These are phyloP conservation scores for Bolinopsis microptera DNA, from an alignment of 37 sponge, comb jelly and placozoan species.

Conservation along the genomic window DNA sequence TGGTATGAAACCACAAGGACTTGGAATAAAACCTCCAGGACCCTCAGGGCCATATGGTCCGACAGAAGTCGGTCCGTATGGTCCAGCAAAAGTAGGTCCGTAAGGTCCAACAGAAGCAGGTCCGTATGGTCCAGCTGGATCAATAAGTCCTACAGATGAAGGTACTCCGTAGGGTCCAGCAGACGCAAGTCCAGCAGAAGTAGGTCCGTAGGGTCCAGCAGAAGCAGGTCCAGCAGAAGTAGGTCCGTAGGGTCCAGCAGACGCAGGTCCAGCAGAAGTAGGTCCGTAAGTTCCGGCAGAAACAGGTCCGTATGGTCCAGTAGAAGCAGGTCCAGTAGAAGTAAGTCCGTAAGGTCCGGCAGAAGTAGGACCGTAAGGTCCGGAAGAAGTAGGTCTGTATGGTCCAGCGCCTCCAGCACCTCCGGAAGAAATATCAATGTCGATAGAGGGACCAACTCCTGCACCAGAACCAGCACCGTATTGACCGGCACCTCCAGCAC, in stretches of 20 bases:
- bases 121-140: not conserved
- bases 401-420: not conserved
- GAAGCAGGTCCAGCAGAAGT: not conserved
- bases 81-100: conserved; percentile 13
- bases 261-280: conserved; percentile 23
- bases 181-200: conserved; percentile 24
- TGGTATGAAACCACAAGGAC: not conserved
- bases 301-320: not conserved
- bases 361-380: not conserved
- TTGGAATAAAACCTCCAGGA: not conserved
- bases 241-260: not conserved
- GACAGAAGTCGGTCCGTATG: not conserved
- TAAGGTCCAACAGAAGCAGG: conserved; percentile 6
- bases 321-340: conserved; percentile 25
- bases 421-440: no score
- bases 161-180: not conserved
- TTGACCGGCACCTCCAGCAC: no score
- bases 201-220: conserved; percentile 8
- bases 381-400: not conserved
- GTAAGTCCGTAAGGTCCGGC: conserved; percentile 18
- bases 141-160: not conserved
- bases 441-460: no score
- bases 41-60: conserved; percentile 7
- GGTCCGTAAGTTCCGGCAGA: not conserved
- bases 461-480: no score